These are phyloP conservation scores for Serranus cabrilla DNA, from an alignment of 2,797 vertebrate genomes.

Conservation along the genomic window DNA sequence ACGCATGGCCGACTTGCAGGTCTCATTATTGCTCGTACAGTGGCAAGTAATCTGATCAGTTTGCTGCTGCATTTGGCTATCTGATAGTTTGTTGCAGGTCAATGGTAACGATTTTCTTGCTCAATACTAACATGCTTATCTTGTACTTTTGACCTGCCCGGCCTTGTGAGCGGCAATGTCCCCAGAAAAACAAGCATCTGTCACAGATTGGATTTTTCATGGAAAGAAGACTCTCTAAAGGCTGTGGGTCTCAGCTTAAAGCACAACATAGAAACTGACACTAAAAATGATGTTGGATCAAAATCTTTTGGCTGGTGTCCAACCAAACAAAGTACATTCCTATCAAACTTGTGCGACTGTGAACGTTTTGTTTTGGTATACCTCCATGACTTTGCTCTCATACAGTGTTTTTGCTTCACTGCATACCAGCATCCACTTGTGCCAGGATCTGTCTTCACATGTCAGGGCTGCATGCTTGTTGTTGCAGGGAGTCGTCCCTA, in stretches of 20 bases:
- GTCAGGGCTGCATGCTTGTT: conserved; percentile 44
- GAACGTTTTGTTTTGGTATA: conserved; percentile 1
- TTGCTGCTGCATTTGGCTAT: conserved; percentile 63
- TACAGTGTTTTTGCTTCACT: conserved; percentile 34
- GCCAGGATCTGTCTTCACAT: conserved; percentile 33
- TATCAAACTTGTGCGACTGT: conserved; percentile 23
- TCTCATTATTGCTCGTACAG: conserved; percentile 57
- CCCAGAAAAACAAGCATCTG: conserved; percentile 47
- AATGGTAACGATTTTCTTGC: conserved; percentile 77
- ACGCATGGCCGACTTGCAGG: conserved; percentile 41
- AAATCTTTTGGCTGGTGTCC: not conserved
- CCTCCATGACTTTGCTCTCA: conserved; percentile 20
- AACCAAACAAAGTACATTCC: conserved; percentile 20
- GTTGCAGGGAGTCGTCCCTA: conserved; percentile 29
- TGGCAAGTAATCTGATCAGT: conserved; percentile 60
- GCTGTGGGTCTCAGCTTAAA: conserved; percentile 38
- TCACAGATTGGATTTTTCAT: conserved; percentile 48
- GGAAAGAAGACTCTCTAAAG: conserved; percentile 37
- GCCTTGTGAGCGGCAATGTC: conserved; percentile 60
- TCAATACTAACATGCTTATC: conserved; percentile 85
- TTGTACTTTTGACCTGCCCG: conserved; percentile 75
- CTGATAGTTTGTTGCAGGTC: conserved; percentile 79
- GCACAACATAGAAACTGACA: conserved; percentile 25
- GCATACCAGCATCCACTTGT: conserved; percentile 37
- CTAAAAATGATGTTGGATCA: not conserved